These are phyloP conservation scores for Callionymus lyra DNA, from an alignment of 2,113 vertebrate species.

Conservation along the genomic window DNA sequence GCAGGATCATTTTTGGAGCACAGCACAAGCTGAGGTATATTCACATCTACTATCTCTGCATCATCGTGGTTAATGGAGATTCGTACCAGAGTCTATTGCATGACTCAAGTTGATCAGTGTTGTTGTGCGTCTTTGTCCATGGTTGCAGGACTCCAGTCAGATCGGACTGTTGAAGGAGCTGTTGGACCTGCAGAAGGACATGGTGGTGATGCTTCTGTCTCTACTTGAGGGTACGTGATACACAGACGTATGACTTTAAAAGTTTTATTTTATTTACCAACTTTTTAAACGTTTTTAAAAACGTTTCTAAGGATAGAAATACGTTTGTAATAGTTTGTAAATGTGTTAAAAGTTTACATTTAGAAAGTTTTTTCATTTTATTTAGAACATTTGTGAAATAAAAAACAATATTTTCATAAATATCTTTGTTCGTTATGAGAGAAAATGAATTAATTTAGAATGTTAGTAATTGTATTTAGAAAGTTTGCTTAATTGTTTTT, in stretches of 20 bases:
- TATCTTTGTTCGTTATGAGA: too few relatives aligned
- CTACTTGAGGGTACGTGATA: conserved; percentile 76
- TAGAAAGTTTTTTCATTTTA: too few relatives aligned
- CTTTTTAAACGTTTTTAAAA: too few relatives aligned
- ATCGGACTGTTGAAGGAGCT: conserved; percentile 90
- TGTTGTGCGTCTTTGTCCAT: conserved; percentile 8
- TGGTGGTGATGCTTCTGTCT: conserved; percentile 95
- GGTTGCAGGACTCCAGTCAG: conserved; percentile 84
- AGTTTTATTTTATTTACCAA: too few relatives aligned
- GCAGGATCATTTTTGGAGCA: conserved; percentile 77
- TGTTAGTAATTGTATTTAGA: too few relatives aligned
- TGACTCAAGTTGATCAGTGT: not conserved
- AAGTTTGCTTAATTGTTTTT: too few relatives aligned
- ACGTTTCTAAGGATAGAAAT: too few relatives aligned
- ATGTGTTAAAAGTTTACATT: too few relatives aligned
- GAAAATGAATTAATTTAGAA: too few relatives aligned
- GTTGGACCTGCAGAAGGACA: conserved; percentile 91
- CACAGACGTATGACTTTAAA: not conserved
- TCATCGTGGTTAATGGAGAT: not conserved
- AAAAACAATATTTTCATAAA: too few relatives aligned
- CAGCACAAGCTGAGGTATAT: conserved; percentile 76
- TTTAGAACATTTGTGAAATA: too few relatives aligned
- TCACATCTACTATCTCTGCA: conserved; percentile 7
- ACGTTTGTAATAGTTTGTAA: too few relatives aligned
- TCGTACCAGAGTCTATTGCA: conserved; percentile 2